Conservation (phyloP, 2,113 vertebrate species). For the Struthio camelus region DNA sequence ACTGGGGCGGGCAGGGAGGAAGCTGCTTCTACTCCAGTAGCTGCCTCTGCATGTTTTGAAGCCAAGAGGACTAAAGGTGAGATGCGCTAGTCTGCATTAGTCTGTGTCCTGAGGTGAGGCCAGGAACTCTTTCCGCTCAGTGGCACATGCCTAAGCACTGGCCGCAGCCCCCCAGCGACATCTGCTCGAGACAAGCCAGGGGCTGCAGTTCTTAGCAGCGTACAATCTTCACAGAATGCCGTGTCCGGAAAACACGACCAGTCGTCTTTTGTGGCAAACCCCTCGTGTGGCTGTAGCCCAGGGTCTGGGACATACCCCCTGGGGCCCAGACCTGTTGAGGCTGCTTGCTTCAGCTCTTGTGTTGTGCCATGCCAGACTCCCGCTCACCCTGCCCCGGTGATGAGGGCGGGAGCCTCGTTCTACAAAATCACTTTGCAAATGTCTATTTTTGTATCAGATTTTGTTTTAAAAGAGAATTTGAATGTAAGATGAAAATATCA, state of each 20-base stretch:
- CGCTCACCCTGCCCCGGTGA: conserved; percentile 18
- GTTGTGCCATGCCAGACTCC: conserved; percentile 1
- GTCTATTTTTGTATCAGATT: conserved; percentile 73
- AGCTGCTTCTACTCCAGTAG: background rate
- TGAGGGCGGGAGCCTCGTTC: conserved; percentile 41
- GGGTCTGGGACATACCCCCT: background rate
- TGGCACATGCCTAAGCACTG: background rate
- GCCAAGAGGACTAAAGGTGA: background rate
- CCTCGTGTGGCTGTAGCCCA: background rate
- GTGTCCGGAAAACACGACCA: background rate
- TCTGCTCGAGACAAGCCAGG: background rate
- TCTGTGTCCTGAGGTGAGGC: background rate
- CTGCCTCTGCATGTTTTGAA: background rate
- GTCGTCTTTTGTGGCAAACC: background rate
- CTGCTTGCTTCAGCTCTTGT: conserved; percentile 14
- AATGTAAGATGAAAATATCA: conserved; percentile 15
- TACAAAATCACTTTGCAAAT: conserved; percentile 70
- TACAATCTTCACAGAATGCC: background rate
- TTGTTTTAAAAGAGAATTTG: conserved; percentile 47
- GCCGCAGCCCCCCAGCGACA: background rate
- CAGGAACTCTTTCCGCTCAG: background rate
- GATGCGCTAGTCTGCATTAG: background rate
- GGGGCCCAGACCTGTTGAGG: background rate
- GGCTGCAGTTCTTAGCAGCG: background rate
- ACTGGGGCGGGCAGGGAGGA: background rate